Percentiles rank a stretch among this genome's conserved stretches.
Conservation (phyloP, 2,888 invertebrate species). For the Microctonus aethiopoides region DNA sequence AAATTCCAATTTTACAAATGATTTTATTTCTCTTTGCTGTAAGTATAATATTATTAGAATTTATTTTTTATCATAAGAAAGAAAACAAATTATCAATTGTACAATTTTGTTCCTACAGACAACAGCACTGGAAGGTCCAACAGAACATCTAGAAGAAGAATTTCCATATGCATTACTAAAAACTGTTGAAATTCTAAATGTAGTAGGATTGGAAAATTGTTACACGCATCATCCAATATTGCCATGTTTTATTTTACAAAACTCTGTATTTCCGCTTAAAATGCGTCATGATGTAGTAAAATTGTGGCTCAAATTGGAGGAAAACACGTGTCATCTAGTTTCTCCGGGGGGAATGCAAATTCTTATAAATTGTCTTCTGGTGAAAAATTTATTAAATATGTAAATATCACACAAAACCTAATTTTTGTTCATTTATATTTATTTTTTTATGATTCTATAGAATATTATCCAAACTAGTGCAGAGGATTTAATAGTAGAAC, state of each 20-base stretch:
- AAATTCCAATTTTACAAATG: slow-evolving; percentile 40
- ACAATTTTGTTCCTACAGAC: slow-evolving; percentile 28
- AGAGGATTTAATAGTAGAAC: not conserved
- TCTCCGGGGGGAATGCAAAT: not conserved
- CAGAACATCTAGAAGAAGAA: slow-evolving; percentile 30
- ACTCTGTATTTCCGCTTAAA: slow-evolving; percentile 36
- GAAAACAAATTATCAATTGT: not conserved
- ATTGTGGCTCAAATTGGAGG: slow-evolving; percentile 49
- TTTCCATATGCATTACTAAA: slow-evolving; percentile 28
- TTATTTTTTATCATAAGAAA: not conserved
- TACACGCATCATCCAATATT: slow-evolving; percentile 51
- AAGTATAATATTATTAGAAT: slow-evolving; percentile 14
- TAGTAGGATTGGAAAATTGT: slow-evolving; percentile 40
- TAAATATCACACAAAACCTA: not conserved
- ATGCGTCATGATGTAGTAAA: slow-evolving; percentile 41
- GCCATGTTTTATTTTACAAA: slow-evolving; percentile 42
- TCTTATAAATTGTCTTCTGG: slow-evolving; percentile 9
- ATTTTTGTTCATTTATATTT: not conserved
- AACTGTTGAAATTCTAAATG: slow-evolving; percentile 36
- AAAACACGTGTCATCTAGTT: slow-evolving; percentile 36
- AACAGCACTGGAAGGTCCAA: slow-evolving; percentile 37
- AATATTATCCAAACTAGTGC: not conserved
- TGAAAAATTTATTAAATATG: not conserved
- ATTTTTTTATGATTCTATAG: not conserved
- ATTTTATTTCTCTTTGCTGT: slow-evolving; percentile 51